phyloP scores from a whole-genome alignment of 1,140 invertebrate species.

The Nymphalis io region DNA sequence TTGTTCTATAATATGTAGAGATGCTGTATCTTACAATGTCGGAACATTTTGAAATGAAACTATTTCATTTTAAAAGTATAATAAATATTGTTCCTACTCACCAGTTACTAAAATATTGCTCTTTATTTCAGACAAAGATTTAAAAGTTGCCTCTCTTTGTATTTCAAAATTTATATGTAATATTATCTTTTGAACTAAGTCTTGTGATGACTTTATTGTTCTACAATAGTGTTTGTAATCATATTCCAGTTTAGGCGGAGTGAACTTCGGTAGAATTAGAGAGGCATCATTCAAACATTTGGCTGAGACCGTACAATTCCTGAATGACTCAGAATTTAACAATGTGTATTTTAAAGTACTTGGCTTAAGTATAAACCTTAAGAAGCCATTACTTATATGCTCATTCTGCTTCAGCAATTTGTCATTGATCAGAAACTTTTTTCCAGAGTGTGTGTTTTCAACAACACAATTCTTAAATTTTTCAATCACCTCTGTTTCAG shows the following conservation, averaged over 20 bases:
- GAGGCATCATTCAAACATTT: conserved; percentile 73
- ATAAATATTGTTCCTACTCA: conserved; percentile 43
- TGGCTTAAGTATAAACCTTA: conserved; percentile 81
- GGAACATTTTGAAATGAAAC: too few species aligned
- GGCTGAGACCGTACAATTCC: conserved; percentile 80
- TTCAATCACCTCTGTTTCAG: conserved; percentile 79
- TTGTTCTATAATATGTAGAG: too few species aligned
- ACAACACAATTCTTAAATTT: conserved; percentile 83
- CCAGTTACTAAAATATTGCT: conserved; percentile 81
- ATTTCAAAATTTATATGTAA: conserved; percentile 78
- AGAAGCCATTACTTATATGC: conserved; percentile 70
- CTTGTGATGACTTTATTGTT: conserved; percentile 68
- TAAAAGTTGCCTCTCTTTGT: conserved; percentile 65
- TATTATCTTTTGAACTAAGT: conserved; percentile 68
- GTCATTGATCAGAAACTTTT: conserved; percentile 83
- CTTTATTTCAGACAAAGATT: conserved; percentile 78
- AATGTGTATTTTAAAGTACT: conserved; percentile 81
- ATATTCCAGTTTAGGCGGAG: conserved; percentile 57
- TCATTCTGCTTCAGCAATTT: conserved; percentile 81
- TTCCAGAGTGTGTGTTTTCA: conserved; percentile 74
- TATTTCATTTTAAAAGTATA: neutral
- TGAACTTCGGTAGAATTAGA: conserved; percentile 50
- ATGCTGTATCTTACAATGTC: too few species aligned
- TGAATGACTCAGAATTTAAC: conserved; percentile 82
- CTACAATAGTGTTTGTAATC: conserved; percentile 70